A percentile compares a stretch with the other conserved stretches of the same genome.
These are phyloP conservation scores for Reticulitermes speratus DNA, from an alignment of 1,140 invertebrate genomes.

Conservation along the genomic window DNA sequence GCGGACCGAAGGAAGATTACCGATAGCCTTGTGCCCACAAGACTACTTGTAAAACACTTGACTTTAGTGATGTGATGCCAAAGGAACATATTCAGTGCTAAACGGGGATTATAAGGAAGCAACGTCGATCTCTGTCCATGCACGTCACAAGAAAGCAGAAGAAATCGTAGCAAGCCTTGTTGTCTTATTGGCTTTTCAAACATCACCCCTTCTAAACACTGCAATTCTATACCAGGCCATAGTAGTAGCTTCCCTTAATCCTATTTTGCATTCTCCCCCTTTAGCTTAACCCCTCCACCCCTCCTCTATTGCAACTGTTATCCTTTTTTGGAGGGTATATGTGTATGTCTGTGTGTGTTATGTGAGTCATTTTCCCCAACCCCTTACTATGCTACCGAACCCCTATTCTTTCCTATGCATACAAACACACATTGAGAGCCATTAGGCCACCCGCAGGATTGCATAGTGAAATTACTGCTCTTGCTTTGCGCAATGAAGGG, in stretches of 20 bases:
- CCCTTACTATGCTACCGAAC: constrained; percentile 2
- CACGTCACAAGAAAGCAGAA: not conserved
- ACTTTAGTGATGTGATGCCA: no score
- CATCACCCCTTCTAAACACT: constrained; percentile 10
- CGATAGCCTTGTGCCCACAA: no score
- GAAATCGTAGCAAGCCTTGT: not conserved
- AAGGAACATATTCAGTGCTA: no score
- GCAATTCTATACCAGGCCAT: constrained; percentile 12
- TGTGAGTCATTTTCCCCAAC: constrained; percentile 30
- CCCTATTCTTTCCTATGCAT: constrained; percentile 26
- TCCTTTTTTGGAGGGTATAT: constrained; percentile 6
- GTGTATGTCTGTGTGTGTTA: constrained; percentile 29
- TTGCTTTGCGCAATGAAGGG: not conserved
- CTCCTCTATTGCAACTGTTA: not conserved
- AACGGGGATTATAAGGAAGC: no score
- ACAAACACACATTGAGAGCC: constrained; percentile 28
- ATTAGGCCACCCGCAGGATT: constrained; percentile 30
- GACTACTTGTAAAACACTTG: no score
- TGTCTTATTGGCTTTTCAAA: constrained; percentile 4
- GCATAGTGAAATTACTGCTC: constrained; percentile 24
- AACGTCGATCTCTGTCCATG: no score
- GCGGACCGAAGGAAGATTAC: no score
- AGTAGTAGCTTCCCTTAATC: constrained; percentile 26
- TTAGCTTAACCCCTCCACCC: not conserved
- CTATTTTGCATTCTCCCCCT: constrained; percentile 25